A percentile compares a stretch with the other conserved stretches of the same genome.
phyloP scores from a whole-genome alignment of 1,140 invertebrate genomes.

The Psix sp. region DNA sequence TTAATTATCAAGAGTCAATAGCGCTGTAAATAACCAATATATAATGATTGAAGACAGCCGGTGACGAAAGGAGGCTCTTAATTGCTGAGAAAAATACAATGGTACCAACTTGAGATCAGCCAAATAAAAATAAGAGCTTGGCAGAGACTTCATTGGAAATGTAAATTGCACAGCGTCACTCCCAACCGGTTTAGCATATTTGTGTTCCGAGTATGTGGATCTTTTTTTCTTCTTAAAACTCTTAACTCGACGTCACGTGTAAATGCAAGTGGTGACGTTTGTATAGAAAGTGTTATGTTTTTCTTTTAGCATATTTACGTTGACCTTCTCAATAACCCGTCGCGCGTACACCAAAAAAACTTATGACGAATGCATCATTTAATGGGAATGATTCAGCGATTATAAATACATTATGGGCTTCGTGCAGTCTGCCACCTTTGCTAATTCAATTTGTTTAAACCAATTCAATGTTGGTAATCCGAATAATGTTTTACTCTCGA shows the following conservation, averaged over 20 bases:
- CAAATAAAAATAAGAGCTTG: conserved; percentile 47
- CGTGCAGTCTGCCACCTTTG: too few relatives aligned
- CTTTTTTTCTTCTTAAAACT: too few relatives aligned
- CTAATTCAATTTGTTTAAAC: too few relatives aligned
- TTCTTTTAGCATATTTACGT: conserved; percentile 2
- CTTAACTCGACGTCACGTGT: conserved; percentile 43
- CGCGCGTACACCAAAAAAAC: too few relatives aligned
- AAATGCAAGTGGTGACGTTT: conserved; percentile 42
- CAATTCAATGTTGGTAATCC: too few relatives aligned
- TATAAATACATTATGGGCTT: too few relatives aligned
- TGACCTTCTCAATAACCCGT: conserved; percentile 41
- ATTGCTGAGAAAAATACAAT: conserved; percentile 42
- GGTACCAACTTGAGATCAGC: conserved; percentile 40
- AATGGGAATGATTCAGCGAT: too few relatives aligned
- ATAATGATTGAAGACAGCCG: too few relatives aligned
- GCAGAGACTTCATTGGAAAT: conserved; percentile 29
- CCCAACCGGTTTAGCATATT: conserved; percentile 59
- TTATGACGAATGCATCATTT: too few relatives aligned
- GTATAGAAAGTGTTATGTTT: conserved; percentile 29
- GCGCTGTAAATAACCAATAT: too few relatives aligned
- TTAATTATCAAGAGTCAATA: too few relatives aligned
- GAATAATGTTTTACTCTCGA: too few relatives aligned
- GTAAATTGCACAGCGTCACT: conserved; percentile 58
- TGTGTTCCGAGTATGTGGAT: conserved; percentile 32
- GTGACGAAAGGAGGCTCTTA: conserved; percentile 38